Percentiles rank a stretch among this genome's conserved stretches.
These are phyloP conservation scores for Zenarchopterus dispar DNA, from an alignment of 2,797 vertebrate genomes.

Conservation along the genomic window DNA sequence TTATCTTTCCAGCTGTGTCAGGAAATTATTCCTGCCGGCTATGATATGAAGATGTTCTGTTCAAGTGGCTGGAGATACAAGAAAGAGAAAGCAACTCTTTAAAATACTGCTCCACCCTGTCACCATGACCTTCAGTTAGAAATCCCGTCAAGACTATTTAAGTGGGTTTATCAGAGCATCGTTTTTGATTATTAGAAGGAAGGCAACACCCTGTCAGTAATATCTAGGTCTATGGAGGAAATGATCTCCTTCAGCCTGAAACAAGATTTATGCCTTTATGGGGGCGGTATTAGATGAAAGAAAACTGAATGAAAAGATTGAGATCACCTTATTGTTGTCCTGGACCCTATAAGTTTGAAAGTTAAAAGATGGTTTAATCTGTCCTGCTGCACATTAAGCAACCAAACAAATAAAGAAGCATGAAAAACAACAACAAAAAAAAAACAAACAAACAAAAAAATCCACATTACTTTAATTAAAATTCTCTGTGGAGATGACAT, in stretches of 20 bases:
- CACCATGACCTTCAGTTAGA: neutral
- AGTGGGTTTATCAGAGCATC: conserved; percentile 15
- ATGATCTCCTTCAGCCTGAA: conserved; percentile 13
- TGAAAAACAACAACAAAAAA: too few species aligned
- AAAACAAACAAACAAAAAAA: too few species aligned
- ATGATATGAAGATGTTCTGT: conserved; percentile 12
- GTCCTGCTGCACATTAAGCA: too few species aligned
- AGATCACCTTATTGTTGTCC: too few species aligned
- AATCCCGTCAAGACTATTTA: conserved; percentile 7
- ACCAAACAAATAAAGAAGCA: too few species aligned
- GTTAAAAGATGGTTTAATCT: too few species aligned
- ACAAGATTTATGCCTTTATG: conserved; percentile 7
- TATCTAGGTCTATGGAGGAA: conserved; percentile 1
- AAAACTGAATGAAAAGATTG: conserved; percentile 39
- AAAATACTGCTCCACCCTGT: conserved; percentile 12
- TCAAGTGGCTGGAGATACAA: conserved; percentile 38
- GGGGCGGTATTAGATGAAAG: conserved; percentile 7
- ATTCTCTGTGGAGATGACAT: too few species aligned
- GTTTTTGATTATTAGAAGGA: conserved; percentile 36
- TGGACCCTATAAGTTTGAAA: too few species aligned
- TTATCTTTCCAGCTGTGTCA: too few species aligned
- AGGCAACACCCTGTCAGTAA: conserved; percentile 1
- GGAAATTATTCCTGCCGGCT: neutral
- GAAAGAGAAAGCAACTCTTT: conserved; percentile 24
- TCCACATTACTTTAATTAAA: too few species aligned